Evolutionary conservation across 2,113 vertebrate species (phyloP).

Genomic region (Illadopsis cleaveri): DNA sequence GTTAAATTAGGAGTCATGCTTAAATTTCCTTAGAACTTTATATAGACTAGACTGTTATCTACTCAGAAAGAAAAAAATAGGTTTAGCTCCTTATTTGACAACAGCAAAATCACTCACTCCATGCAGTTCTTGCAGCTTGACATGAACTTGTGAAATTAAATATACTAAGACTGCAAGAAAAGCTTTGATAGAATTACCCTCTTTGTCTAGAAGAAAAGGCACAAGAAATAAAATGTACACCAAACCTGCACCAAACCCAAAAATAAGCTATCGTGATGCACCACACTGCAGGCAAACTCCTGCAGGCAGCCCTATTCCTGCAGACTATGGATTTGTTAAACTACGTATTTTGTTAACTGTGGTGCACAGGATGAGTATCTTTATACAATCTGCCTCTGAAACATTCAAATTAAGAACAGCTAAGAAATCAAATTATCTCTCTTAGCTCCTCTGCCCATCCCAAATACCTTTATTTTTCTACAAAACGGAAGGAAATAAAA

Average conservation of each 20-base stretch:
- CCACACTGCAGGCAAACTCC: not conserved
- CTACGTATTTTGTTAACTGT: not conserved
- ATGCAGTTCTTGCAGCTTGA: not conserved
- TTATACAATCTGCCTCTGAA: not conserved
- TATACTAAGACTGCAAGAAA: not conserved
- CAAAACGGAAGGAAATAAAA: not conserved
- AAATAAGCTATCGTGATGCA: not conserved
- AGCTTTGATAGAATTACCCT: not conserved
- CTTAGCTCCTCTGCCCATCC: not conserved
- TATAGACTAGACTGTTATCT: not conserved
- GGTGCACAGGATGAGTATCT: not conserved
- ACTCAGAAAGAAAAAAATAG: not conserved
- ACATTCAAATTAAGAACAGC: not conserved
- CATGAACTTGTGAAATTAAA: not conserved
- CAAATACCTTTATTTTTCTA: not conserved
- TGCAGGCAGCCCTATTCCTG: not conserved
- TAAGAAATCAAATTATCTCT: not conserved
- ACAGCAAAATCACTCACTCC: not conserved
- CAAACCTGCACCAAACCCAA: not conserved
- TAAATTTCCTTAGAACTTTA: not conserved
- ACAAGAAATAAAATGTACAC: not conserved
- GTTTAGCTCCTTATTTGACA: not conserved
- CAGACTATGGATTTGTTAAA: not conserved
- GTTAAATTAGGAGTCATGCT: not conserved
- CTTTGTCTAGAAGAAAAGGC: not conserved